A percentile compares a stretch with the other conserved stretches of the same genome.
phyloP scores from a whole-genome alignment of 1,140 invertebrate species.

The Drosophila gunungcola region DNA sequence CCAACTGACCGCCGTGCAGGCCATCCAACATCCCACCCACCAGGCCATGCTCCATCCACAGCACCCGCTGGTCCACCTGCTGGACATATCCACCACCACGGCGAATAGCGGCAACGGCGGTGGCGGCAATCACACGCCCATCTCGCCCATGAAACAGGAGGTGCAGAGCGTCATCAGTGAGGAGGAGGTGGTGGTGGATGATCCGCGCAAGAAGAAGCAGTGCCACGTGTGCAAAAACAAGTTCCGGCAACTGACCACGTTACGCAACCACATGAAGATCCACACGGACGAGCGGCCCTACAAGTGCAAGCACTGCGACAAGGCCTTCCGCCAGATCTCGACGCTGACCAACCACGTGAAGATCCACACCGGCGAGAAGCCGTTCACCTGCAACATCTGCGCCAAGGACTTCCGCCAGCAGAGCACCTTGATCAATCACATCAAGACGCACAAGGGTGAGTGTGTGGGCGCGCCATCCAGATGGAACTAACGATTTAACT shows the following conservation, averaged over 20 bases:
- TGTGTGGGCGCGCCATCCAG: slow-evolving; percentile 1
- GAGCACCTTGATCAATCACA: slow-evolving; percentile 83
- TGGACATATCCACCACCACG: slow-evolving; percentile 79
- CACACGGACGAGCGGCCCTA: slow-evolving; percentile 84
- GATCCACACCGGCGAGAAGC: slow-evolving; percentile 84
- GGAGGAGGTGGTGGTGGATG: slow-evolving; percentile 73
- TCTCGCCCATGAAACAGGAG: slow-evolving; percentile 78
- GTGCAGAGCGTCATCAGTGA: slow-evolving; percentile 77
- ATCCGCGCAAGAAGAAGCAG: slow-evolving; percentile 83
- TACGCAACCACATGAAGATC: slow-evolving; percentile 85
- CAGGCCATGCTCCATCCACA: slow-evolving; percentile 83
- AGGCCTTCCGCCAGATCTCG: slow-evolving; percentile 82
- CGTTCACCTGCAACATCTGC: slow-evolving; percentile 83
- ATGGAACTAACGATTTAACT: not conserved
- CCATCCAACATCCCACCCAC: slow-evolving; percentile 83
- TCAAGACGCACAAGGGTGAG: slow-evolving; percentile 84
- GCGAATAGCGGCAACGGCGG: slow-evolving; percentile 67
- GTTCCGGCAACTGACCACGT: slow-evolving; percentile 83
- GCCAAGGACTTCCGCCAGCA: slow-evolving; percentile 83
- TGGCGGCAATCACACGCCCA: slow-evolving; percentile 65
- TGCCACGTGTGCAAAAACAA: slow-evolving; percentile 84
- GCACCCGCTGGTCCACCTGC: slow-evolving; percentile 77
- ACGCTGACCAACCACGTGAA: slow-evolving; percentile 84
- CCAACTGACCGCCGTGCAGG: slow-evolving; percentile 80
- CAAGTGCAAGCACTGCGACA: slow-evolving; percentile 84